A percentile compares a stretch with the other conserved stretches of the same genome.
Evolutionary conservation across 2,888 invertebrate genomes (phyloP).

Genomic region (Brassicogethes aeneus): DNA sequence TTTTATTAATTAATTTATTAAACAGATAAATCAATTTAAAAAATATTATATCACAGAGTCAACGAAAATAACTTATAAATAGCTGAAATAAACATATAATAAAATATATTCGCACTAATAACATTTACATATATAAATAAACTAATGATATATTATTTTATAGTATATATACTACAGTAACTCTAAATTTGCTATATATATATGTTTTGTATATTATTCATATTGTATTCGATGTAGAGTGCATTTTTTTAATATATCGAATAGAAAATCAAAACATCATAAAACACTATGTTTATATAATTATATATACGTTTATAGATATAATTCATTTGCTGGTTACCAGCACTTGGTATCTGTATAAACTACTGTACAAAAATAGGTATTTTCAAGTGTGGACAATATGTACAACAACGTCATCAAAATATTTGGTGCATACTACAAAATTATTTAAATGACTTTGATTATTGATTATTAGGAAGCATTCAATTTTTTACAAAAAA

Average conservation of each 20-base stretch:
- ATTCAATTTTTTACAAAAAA: too few species aligned
- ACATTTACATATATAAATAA: not conserved
- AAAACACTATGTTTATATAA: not conserved
- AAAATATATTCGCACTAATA: not conserved
- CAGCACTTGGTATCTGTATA: too few species aligned
- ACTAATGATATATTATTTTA: not conserved
- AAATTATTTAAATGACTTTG: too few species aligned
- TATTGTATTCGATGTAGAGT: not conserved
- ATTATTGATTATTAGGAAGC: too few species aligned
- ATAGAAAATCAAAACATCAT: not conserved
- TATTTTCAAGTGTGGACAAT: constrained; percentile 4
- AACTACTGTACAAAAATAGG: constrained; percentile 9
- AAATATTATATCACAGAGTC: not conserved
- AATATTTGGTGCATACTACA: not conserved
- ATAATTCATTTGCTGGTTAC: too few species aligned
- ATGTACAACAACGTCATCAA: not conserved
- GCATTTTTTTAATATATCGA: not conserved
- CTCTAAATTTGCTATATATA: not conserved
- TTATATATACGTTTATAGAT: too few species aligned
- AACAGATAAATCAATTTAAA: not conserved
- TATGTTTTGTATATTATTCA: too few species aligned
- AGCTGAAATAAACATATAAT: not conserved
- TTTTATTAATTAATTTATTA: constrained; percentile 1
- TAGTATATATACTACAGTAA: not conserved
- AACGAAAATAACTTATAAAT: not conserved